A percentile compares a stretch with the other conserved stretches of the same genome.
Evolutionary conservation across 2,113 vertebrate genomes (phyloP).

Genomic region (Indri indri): DNA sequence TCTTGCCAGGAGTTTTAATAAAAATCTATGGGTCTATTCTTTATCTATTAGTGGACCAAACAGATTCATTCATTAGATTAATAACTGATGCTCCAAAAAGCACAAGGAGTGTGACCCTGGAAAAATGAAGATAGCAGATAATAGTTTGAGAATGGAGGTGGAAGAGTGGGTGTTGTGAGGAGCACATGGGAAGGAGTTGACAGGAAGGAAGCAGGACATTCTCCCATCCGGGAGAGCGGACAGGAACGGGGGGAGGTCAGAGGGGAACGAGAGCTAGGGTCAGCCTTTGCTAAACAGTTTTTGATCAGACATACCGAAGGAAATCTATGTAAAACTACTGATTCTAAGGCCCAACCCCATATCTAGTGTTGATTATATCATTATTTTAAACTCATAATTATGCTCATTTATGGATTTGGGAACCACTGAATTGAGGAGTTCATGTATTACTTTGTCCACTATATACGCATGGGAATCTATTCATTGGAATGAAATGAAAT

Average conservation of each 20-base stretch:
- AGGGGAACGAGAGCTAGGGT: not conserved
- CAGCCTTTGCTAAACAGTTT: not conserved
- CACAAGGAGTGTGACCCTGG: not conserved
- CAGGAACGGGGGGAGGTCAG: not conserved
- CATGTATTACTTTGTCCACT: not conserved
- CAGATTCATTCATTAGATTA: not conserved
- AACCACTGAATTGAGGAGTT: not conserved
- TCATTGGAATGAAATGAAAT: not conserved
- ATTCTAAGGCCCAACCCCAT: accelerated
- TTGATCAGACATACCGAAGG: not conserved
- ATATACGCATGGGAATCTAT: not conserved
- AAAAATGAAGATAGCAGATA: not conserved
- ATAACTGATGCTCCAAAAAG: not conserved
- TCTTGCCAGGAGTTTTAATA: not conserved
- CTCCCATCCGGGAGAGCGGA: accelerated
- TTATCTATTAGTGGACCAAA: not conserved
- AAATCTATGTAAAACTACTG: not conserved
- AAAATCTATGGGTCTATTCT: not conserved
- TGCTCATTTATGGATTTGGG: not conserved
- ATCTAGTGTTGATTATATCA: not conserved
- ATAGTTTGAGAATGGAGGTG: not conserved
- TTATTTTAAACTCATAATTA: not conserved
- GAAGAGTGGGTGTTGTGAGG: accelerated
- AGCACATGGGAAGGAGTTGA: no score
- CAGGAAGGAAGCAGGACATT: no score